Evolutionary conservation across 2,113 vertebrate genomes (phyloP), one percentile per base, ranked within the genome.

Genomic region (Terrapene triunguis): DNA sequence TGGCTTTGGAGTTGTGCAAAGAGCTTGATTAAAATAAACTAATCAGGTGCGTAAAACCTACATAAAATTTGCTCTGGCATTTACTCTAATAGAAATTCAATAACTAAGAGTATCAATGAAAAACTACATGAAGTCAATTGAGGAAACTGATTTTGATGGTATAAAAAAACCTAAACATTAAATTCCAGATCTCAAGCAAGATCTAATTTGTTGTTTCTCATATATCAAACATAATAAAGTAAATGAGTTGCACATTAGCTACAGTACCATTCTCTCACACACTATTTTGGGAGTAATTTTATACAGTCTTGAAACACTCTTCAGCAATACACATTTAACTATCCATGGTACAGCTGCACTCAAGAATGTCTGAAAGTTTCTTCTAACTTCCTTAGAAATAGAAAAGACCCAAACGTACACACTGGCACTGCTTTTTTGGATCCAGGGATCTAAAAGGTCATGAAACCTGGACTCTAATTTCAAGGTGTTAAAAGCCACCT

Each of bases 61-160:
- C 35, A 38, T 6, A 38, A 38, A 38, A 72, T 82, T 9, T 82
- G 51, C 35, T 42, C 12, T 38, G 51, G 51, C 22, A 38, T 55
- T 82, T 42, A 27, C 8, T 54, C n/a, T 38, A 38, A n/a, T 9
- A 82, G n/a, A 82, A 82, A 82, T 25, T 38, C n/a, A 22, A 55
- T 14, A 38, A 80, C 29, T n/a, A 53, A 38, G 3, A 27, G 22
- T 25, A 42, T 55, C 13, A 54, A 42, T 69, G 50, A 95, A 91
- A 57, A 1, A 89, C 2, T 62, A 29, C 12, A 51, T 16, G 10
- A 5, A 59, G 2, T 82, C 27, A 72, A 35, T 5, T 4, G 3
- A 84, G 16, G 57, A 44, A 94, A 62, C 7, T 0, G 0, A 21
- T 17, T 88, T 17, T 22, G 10, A 48, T 21, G n/a, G 3, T 29